Percentiles rank a stretch among this genome's conserved stretches.
Conservation (phyloP, 2,797 vertebrate genomes). For the Anguilla obscura region DNA sequence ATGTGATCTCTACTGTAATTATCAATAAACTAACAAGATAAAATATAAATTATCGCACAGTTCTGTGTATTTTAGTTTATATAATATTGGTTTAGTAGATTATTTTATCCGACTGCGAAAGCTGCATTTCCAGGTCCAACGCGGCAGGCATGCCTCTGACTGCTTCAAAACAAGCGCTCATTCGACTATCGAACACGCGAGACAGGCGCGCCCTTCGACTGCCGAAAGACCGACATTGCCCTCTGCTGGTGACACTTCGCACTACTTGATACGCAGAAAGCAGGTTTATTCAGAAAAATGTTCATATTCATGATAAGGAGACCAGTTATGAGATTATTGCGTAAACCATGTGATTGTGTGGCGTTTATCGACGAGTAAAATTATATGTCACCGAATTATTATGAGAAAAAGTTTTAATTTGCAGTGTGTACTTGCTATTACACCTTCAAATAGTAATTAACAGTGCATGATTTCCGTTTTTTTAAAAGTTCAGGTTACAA, state of each 20-base stretch:
- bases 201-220: neutral
- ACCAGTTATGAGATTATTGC: neutral
- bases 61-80: neutral
- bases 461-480: neutral
- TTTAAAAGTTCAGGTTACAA: neutral
- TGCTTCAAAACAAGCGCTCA: neutral
- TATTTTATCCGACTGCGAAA: neutral
- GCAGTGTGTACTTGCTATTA: neutral
- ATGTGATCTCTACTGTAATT: neutral
- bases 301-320: too few species aligned
- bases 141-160: neutral
- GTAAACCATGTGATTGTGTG: neutral
- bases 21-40: neutral
- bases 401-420: neutral
- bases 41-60: neutral
- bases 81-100: neutral
- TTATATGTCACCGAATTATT: neutral
- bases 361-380: neutral
- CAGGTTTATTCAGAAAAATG: neutral
- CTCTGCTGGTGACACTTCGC: neutral
- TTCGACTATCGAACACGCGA: neutral
- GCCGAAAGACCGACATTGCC: neutral
- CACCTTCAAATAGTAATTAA: neutral
- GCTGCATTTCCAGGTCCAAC: neutral
- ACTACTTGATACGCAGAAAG: neutral